Conservation (phyloP, 2,888 invertebrate species). For the Theristus sp. region DNA sequence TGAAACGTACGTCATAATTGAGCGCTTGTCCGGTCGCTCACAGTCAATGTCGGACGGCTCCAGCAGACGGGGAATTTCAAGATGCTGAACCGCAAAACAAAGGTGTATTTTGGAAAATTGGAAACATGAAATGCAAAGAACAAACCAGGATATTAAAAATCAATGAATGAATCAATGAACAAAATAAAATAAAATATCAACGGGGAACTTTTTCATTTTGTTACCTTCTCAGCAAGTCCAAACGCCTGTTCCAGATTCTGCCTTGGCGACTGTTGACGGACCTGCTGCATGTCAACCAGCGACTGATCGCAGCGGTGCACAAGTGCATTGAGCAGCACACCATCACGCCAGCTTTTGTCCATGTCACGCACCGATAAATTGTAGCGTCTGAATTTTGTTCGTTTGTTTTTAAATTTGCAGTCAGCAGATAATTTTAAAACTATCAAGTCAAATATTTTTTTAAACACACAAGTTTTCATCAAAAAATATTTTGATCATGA, state of each 20-base stretch:
- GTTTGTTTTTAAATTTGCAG: background rate
- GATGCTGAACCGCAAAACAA: too few species aligned
- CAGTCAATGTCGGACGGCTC: slow-evolving; percentile 23
- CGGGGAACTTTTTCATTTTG: too few species aligned
- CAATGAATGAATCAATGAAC: too few species aligned
- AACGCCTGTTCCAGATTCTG: slow-evolving; percentile 25
- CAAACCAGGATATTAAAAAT: too few species aligned
- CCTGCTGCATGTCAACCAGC: slow-evolving; percentile 21
- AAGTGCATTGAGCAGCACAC: slow-evolving; percentile 25
- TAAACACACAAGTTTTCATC: too few species aligned
- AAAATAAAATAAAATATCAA: too few species aligned
- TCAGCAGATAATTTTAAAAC: too few species aligned
- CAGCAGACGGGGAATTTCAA: slow-evolving; percentile 20
- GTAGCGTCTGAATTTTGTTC: background rate
- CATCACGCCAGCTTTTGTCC: slow-evolving; percentile 26
- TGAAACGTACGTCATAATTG: slow-evolving; percentile 27
- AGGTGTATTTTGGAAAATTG: background rate
- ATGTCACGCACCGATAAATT: slow-evolving; percentile 17
- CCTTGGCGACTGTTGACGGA: slow-evolving; percentile 14
- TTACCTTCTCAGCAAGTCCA: slow-evolving; percentile 18
- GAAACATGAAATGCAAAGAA: too few species aligned
- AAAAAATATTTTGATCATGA: too few species aligned
- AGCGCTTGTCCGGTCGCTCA: slow-evolving; percentile 26
- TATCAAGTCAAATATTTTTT: too few species aligned
- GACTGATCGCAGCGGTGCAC: slow-evolving; percentile 11